These are phyloP conservation scores for Promerops cafer DNA, from an alignment of 2,113 vertebrate genomes.

Conservation along the genomic window DNA sequence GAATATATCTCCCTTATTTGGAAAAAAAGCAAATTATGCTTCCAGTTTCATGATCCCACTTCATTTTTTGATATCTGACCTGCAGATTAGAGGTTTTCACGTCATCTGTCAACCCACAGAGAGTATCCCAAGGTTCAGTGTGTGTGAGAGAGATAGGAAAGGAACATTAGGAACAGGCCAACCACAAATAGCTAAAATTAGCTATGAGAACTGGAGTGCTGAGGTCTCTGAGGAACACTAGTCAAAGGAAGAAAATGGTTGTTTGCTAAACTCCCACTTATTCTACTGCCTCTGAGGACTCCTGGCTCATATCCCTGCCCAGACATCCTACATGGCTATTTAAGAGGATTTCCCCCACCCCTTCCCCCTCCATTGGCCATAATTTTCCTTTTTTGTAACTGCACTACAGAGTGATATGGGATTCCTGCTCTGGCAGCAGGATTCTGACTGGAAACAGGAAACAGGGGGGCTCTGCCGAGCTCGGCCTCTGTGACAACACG, in stretches of 20 bases:
- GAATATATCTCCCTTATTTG: constrained; percentile 49
- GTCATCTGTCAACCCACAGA: constrained; percentile 34
- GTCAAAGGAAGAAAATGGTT: constrained; percentile 61
- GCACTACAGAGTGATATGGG: not conserved
- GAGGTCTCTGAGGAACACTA: constrained; percentile 55
- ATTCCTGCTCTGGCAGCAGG: constrained; percentile 41
- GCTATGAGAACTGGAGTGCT: constrained; percentile 67
- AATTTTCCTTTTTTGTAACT: constrained; percentile 31
- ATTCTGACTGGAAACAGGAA: constrained; percentile 67
- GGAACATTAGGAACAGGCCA: constrained; percentile 52
- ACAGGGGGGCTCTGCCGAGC: constrained; percentile 17
- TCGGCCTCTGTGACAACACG: constrained; percentile 9
- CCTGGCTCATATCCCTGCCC: not conserved
- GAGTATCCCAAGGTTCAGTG: constrained; percentile 34
- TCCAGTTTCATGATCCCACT: constrained; percentile 41
- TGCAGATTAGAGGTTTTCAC: constrained; percentile 16
- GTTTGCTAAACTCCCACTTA: constrained; percentile 45
- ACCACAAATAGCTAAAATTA: constrained; percentile 73
- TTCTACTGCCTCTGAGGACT: constrained; percentile 2
- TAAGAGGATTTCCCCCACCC: constrained; percentile 29
- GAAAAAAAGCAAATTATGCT: constrained; percentile 19
- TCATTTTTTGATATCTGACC: constrained; percentile 38
- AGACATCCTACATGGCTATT: not conserved
- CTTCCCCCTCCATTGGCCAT: not conserved
- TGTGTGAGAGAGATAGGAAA: constrained; percentile 39